A percentile compares a stretch with the other conserved stretches of the same genome.
Conservation (phyloP, 2,113 vertebrate species). For the Stigmatopora nigra region DNA sequence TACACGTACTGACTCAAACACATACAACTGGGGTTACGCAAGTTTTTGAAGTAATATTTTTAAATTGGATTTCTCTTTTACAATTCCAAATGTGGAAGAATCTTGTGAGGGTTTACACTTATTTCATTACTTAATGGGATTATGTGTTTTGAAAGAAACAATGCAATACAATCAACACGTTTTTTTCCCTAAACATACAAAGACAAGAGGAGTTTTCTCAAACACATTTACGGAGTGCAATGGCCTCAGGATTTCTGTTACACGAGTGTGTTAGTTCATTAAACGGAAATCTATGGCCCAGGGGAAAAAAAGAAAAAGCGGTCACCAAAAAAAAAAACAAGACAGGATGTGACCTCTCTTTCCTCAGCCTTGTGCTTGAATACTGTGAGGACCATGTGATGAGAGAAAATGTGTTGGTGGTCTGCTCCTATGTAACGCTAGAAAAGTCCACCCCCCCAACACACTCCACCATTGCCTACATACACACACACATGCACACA, state of each 20-base stretch:
- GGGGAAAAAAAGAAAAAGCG: neutral
- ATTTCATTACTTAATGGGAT: constrained; percentile 49
- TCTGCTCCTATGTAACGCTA: constrained; percentile 42
- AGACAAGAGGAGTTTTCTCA: neutral
- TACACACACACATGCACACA: constrained; percentile 23
- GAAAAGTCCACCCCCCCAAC: constrained; percentile 1
- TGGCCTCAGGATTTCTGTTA: constrained; percentile 14
- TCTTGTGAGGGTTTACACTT: constrained; percentile 12
- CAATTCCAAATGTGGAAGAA: constrained; percentile 15
- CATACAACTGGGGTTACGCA: no score
- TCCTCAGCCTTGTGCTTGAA: constrained; percentile 41
- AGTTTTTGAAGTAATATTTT: neutral
- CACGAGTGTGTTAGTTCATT: neutral
- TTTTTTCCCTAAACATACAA: neutral
- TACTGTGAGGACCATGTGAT: constrained; percentile 48
- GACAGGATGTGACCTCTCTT: constrained; percentile 50
- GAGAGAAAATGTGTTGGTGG: constrained; percentile 66
- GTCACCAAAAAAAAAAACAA: constrained; percentile 16
- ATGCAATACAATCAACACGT: constrained; percentile 10
- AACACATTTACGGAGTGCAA: constrained; percentile 19
- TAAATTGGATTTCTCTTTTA: constrained; percentile 1
- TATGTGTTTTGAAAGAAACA: constrained; percentile 34
- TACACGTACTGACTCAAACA: no score
- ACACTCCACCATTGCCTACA: constrained; percentile 1
- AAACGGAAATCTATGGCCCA: neutral